Evolutionary conservation across 2,797 vertebrate genomes (phyloP).

Genomic region (Arctocebus calabarensis): DNA sequence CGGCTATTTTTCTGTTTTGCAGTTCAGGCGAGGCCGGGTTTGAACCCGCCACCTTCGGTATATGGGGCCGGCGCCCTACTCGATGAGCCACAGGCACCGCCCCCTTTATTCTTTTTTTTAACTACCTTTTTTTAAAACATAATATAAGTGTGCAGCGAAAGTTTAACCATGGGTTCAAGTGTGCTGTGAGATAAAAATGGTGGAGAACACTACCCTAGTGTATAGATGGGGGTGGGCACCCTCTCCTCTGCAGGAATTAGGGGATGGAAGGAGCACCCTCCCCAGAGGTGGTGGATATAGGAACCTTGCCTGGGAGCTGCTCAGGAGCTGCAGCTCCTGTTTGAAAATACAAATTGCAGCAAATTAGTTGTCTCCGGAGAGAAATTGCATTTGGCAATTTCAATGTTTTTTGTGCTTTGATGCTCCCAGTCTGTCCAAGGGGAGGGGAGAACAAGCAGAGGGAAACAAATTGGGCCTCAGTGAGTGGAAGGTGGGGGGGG

Average conservation of each 20-base stretch:
- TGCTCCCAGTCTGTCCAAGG: conserved; percentile 62
- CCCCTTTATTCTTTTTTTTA: too few relatives aligned
- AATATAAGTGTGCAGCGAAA: too few relatives aligned
- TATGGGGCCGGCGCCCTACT: too few relatives aligned
- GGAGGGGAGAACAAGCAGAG: neutral
- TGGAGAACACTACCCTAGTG: neutral
- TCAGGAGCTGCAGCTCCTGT: conserved; percentile 56
- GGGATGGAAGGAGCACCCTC: too few relatives aligned
- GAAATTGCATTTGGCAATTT: conserved; percentile 77
- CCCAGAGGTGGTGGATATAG: neutral
- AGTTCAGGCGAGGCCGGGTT: too few relatives aligned
- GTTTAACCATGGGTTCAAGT: too few relatives aligned
- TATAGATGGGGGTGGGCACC: neutral
- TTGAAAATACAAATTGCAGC: conserved; percentile 75
- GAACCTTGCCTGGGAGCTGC: neutral
- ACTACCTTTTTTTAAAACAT: too few relatives aligned
- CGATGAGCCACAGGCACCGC: too few relatives aligned
- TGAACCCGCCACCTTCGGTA: too few relatives aligned
- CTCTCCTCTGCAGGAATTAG: too few relatives aligned
- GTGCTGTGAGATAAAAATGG: too few relatives aligned
- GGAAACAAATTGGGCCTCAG: neutral
- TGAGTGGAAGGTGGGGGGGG: neutral
- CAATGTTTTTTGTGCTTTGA: conserved; percentile 72
- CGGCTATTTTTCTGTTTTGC: too few relatives aligned
- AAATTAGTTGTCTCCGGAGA: conserved; percentile 74